These are phyloP conservation scores for Holothuria glaberrima DNA, from an alignment of 35 echinoderm and acorn worm species.

Conservation along the genomic window DNA sequence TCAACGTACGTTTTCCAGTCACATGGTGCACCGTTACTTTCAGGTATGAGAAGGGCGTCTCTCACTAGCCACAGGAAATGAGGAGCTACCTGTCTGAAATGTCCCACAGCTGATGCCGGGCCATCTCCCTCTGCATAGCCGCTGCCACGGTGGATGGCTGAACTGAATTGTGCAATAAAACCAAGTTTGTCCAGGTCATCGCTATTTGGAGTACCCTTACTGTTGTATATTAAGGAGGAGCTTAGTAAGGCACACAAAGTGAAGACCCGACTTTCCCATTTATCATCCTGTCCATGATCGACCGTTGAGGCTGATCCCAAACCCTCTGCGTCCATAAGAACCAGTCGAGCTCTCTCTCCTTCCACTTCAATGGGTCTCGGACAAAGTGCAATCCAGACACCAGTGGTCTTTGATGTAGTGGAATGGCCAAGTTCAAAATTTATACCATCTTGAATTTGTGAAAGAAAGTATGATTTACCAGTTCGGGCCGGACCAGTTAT, in stretches of 20 bases:
- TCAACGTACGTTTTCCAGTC: neutral
- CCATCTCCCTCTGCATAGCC: neutral
- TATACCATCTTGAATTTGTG: no score
- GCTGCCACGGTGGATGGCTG: neutral
- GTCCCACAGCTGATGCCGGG: neutral
- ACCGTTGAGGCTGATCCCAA: conserved; percentile 18
- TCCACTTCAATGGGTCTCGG: neutral
- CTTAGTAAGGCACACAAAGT: conserved; percentile 21
- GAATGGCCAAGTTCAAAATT: no score
- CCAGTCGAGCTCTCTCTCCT: neutral
- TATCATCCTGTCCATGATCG: neutral
- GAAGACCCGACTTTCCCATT: conserved; percentile 4
- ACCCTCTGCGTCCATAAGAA: conserved; percentile 25
- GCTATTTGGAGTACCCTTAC: neutral
- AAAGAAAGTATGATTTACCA: no score
- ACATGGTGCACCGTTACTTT: neutral
- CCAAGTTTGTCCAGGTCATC: conserved; percentile 32
- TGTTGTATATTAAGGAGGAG: conserved; percentile 34
- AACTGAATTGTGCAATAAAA: conserved; percentile 23
- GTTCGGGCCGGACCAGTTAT: no score
- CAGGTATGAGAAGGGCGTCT: neutral
- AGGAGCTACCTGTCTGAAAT: neutral
- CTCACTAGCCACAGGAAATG: conserved; percentile 24
- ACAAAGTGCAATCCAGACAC: no score
- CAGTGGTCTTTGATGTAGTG: no score